Base-by-base conservation (phyloP, 1,140 invertebrate species). In the Anastrepha obliqua region DNA sequence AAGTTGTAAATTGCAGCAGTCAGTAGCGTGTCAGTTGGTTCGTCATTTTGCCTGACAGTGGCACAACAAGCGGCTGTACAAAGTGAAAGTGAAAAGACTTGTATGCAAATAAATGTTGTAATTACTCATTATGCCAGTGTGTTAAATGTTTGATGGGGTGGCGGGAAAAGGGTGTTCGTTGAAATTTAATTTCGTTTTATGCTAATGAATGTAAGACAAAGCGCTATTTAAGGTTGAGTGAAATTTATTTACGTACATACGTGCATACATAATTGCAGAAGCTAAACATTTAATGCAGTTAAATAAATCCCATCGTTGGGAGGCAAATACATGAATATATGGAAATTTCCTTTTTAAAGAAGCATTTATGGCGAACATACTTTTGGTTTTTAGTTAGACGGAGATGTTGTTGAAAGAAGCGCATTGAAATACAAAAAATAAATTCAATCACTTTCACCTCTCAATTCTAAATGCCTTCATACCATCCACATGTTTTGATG, bases 71-170 rank as follows among this genome's bases (percentile, higher is more conserved):
- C 47, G 62, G 59, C 85, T 7, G 51, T n/a, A 47, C 85, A 81
- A 81, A 81, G 74, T 81, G 74, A 81, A 81, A 81, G 74, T 81
- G 74, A 81, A 81, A 81, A 55, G 47, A 58, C 58, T 65, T 65
- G 85, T 62, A 86, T 60, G 58, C 39, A 86, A 86, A 65, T 44
- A 65, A 86, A 86, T 65, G 85, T 60, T 60, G 85, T 86, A 62
- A 86, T 86, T 65, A 62, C 62, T 86, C 85, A 86, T 86, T 86
- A 65, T 44, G 58, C 62, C 85, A 51, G 51, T 65, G 85, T 62
- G 58, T 86, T 64, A 60, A 85, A 58, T 81, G 78, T 11, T 2
- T 55, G 51, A 2, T 0, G 65, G 59, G 20, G 85, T 11, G 11
- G 59, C 9, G 11, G n/a, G 55, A 62, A 62, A 47, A 62, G 39